Base-by-base conservation (phyloP, 30 jellyfish, hydroid and myxozoan species). In the Cassiopea xamachana region DNA sequence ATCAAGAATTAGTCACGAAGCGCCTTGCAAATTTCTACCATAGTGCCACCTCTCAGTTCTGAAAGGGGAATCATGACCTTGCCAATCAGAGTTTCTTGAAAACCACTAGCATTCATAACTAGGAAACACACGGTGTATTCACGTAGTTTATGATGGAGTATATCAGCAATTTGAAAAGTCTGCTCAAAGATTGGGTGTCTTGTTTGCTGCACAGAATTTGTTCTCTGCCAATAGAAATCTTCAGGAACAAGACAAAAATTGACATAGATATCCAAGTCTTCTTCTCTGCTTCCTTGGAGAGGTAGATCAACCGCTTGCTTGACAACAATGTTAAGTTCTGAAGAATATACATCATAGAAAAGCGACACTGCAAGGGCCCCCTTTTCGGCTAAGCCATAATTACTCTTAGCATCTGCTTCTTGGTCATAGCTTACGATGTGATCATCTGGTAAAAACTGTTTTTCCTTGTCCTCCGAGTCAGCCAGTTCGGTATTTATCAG, bases 231-330 rank as follows among this genome's bases (percentile, higher is more conserved):
- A 68, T 84, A 85, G 75, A 95, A 95, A 75, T 95, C 99, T 74
- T 95, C 99, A 16, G 99, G 99, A 9, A 95, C 98, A 80, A 95
- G 85, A 75, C 99, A 95, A 27, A 95, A 90, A 67, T 91, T 91
- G 82, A 95, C 96, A 68, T 95, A 92, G 44, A 93, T 88, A 50
- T 95, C 92, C 76, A 95, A 80, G 16, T 83, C 71, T 16, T 73
- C 93, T 50, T 89, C 92, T 44, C 60, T 91, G 14, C 59, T 81
- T 1, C 47, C 75, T 44, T 67, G 77, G 73, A 89, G 77, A 10
- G 94, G 97, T 19, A 95, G 84, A 48, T 95, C 87, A 1, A 87
- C 7, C 12, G 97, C 99, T 72, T 83, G 83, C 48, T 83, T 87
- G 43, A 95, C 86, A 12, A 90, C 64, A 12, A 95, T 93, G 8